phyloP scores from a whole-genome alignment of 2,113 vertebrate species.

The Phaethon lepturus region DNA sequence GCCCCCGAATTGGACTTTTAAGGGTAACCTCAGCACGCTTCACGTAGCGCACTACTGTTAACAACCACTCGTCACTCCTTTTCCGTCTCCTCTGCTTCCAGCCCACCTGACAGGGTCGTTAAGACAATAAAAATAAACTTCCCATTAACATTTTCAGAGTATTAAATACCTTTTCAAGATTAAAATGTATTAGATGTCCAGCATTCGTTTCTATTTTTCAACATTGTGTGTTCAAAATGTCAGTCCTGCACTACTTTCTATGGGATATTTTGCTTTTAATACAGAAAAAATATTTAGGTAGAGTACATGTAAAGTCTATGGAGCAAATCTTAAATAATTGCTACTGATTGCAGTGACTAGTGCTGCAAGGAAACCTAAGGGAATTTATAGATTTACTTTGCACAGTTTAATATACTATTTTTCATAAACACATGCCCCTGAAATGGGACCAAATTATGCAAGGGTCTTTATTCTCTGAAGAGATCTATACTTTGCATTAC shows the following conservation, averaged over 20 bases:
- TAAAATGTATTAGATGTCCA: not conserved
- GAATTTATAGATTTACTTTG: not conserved
- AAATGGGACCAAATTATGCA: not conserved
- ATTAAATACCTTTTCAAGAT: not conserved
- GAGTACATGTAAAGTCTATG: not conserved
- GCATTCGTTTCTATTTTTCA: not conserved
- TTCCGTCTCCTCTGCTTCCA: not conserved
- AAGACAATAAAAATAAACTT: not conserved
- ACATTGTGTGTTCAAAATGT: not conserved
- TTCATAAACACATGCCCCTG: not conserved
- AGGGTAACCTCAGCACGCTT: not conserved
- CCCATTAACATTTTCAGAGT: not conserved
- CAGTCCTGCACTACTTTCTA: not conserved
- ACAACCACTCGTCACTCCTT: not conserved
- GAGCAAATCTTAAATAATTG: not conserved
- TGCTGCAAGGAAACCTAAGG: not conserved
- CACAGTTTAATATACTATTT: not conserved
- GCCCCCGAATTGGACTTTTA: not conserved
- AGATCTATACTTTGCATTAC: not conserved
- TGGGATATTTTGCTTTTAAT: not conserved
- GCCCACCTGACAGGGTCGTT: not conserved
- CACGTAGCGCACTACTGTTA: not conserved
- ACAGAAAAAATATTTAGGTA: constrained; percentile 11
- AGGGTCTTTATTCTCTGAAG: not conserved
- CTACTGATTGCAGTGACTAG: not conserved